Conservation (phyloP, 2,888 invertebrate species). For the Macaria liturata region DNA sequence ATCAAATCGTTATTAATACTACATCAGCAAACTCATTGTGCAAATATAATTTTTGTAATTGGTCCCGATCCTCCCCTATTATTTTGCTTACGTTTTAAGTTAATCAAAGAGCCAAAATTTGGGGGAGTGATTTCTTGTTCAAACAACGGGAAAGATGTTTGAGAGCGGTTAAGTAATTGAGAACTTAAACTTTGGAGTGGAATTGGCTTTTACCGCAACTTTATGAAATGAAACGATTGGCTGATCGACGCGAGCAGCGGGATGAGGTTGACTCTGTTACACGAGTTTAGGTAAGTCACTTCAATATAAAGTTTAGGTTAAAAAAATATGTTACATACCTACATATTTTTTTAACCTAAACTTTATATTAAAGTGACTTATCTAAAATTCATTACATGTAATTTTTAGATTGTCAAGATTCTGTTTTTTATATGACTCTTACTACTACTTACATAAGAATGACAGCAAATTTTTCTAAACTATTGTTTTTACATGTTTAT, state of each 20-base stretch:
- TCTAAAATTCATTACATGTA: too few relatives aligned
- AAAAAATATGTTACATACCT: too few relatives aligned
- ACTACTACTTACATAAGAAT: too few relatives aligned
- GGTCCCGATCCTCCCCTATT: slow-evolving; percentile 57
- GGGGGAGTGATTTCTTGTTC: slow-evolving; percentile 53
- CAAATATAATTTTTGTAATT: slow-evolving; percentile 79
- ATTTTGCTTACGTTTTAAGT: slow-evolving; percentile 51
- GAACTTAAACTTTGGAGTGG: slow-evolving; percentile 21
- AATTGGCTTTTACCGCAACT: slow-evolving; percentile 1
- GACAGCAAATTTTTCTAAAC: too few relatives aligned
- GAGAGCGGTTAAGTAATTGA: slow-evolving; percentile 32
- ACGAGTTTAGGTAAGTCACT: too few relatives aligned
- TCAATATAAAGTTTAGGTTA: too few relatives aligned
- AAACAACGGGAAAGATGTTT: slow-evolving; percentile 39
- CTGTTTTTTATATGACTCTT: too few relatives aligned
- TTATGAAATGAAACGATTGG: slow-evolving; percentile 8
- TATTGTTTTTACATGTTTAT: too few relatives aligned
- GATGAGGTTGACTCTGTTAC: too few relatives aligned
- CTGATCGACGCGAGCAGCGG: neutral
- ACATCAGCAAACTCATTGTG: slow-evolving; percentile 70
- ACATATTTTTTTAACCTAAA: too few relatives aligned
- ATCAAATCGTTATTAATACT: slow-evolving; percentile 77
- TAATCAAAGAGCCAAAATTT: slow-evolving; percentile 46
- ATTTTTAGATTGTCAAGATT: too few relatives aligned
- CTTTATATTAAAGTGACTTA: too few relatives aligned